phyloP scores from a whole-genome alignment of 30 jellyfish, hydroid and myxozoan genomes.

The Hydra vulgaris region DNA sequence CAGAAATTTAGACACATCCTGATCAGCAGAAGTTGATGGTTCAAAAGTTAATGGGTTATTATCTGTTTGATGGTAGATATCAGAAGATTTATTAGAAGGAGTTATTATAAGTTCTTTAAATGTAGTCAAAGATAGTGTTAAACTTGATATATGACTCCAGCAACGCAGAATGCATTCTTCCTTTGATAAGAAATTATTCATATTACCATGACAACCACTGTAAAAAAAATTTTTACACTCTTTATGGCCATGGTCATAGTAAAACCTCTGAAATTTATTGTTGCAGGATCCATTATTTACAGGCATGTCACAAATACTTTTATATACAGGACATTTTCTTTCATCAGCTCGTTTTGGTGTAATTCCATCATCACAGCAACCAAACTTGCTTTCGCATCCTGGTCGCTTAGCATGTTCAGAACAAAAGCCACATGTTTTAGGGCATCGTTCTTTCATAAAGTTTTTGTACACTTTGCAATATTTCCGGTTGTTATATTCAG shows the following conservation, averaged over 20 bases:
- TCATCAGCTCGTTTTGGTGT: conserved; percentile 40
- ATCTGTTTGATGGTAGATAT: too few species aligned
- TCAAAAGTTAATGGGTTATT: too few species aligned
- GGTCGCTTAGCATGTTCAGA: conserved; percentile 38
- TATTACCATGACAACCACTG: conserved; percentile 87
- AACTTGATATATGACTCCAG: not conserved
- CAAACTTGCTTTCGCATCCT: conserved; percentile 72
- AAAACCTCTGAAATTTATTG: conserved; percentile 40
- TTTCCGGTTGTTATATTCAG: too few species aligned
- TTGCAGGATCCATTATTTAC: conserved; percentile 58
- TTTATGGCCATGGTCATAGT: conserved; percentile 41
- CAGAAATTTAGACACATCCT: too few species aligned
- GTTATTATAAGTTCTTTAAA: not conserved
- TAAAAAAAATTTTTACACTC: conserved; percentile 62
- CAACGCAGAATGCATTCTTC: conserved; percentile 57
- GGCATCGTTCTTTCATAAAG: conserved; percentile 52
- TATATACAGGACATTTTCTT: conserved; percentile 24
- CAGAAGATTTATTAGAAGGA: too few species aligned
- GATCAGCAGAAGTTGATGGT: too few species aligned
- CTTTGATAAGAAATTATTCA: conserved; percentile 48
- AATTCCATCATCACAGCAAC: conserved; percentile 81
- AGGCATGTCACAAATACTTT: conserved; percentile 74
- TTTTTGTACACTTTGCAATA: conserved; percentile 47
- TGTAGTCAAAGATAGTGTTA: not conserved
- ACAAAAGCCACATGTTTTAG: conserved; percentile 70